Base-by-base conservation (phyloP, 2,888 invertebrate genomes). In the Dioctria rufipes region DNA sequence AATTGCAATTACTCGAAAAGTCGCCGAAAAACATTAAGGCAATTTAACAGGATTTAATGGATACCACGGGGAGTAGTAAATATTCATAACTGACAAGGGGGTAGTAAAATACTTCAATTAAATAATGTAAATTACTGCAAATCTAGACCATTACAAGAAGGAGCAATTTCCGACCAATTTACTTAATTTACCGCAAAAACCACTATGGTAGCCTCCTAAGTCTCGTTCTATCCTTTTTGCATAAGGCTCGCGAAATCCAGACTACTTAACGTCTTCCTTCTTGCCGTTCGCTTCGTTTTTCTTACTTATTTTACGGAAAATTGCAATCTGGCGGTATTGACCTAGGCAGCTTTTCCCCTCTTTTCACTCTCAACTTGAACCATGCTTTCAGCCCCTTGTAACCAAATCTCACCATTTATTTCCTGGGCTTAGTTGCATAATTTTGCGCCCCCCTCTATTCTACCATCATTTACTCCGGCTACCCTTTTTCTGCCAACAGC, bases 291-390 rank as follows among this genome's bases (percentile, higher is more conserved):
- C n/a, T 63, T 5, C 66, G 25, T 11, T 49, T 46, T 51, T 54
- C 8, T 9, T 37, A 25, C 67, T 67, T 67, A 11, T 67, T 67
- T 46, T 37, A 67, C 67, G 8, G 69, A 54, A 69, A 51, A 69
- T 69, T 69, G 39, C 39, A 69, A 69, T 69, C 69, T 69, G 51
- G 25, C 69, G 69, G 49, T 69, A 69, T 69, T 69, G 69, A 69
- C 69, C 69, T 69, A 69, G 69, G 11, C 69, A 46, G 37, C 67
- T 67, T 67, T 13, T 5, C 67, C 25, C 66, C 42, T n/a, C n/a
- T 8, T 4, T 5, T n/a, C 46, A n/a, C 63, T 25, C 61, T 11
- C 66, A 5, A 5, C 43, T 13, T 13, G 42, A 3, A n/a, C 43
- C 65, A 65, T 25, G 42, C 61, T 43, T 42, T 67, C 66, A 25